Evolutionary conservation across 2,113 vertebrate genomes (phyloP).

Genomic region (Chloropsis hardwickii): DNA sequence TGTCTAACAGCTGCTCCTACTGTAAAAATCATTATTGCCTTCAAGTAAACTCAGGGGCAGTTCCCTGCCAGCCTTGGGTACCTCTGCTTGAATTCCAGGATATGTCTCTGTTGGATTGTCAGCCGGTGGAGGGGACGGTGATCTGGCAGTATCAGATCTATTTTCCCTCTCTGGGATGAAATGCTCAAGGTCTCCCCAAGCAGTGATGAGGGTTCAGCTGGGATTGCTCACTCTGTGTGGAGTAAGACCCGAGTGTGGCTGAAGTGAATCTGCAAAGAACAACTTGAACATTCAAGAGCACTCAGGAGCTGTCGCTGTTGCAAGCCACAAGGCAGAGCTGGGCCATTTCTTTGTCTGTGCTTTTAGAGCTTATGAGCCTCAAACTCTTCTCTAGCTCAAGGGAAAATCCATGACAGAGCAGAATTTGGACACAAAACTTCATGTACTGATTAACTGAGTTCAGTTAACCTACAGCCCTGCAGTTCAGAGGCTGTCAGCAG

Average conservation of each 20-base stretch:
- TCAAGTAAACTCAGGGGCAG: not conserved
- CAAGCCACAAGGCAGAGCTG: not conserved
- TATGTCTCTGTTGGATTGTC: not conserved
- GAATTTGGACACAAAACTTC: not conserved
- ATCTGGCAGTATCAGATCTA: not conserved
- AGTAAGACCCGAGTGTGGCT: not conserved
- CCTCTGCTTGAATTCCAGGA: rapidly evolving
- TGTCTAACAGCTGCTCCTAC: not conserved
- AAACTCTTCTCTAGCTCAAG: not conserved
- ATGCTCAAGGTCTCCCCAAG: not conserved
- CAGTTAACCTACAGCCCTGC: not conserved
- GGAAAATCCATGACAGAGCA: not conserved
- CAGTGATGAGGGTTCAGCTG: not conserved
- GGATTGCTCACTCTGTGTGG: not conserved
- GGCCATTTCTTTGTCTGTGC: not conserved
- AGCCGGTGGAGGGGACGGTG: rapidly evolving
- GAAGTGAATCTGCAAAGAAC: not conserved
- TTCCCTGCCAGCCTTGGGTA: not conserved
- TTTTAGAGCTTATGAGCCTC: not conserved
- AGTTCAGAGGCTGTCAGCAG: not conserved
- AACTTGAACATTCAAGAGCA: rapidly evolving
- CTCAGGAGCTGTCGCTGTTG: rapidly evolving
- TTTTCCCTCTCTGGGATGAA: not conserved
- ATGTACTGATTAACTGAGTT: not conserved
- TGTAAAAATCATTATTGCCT: not conserved